A percentile compares a stretch with the other conserved stretches of the same genome.
Conservation (phyloP, 2,113 vertebrate genomes). For the Varanus komodoensis region DNA sequence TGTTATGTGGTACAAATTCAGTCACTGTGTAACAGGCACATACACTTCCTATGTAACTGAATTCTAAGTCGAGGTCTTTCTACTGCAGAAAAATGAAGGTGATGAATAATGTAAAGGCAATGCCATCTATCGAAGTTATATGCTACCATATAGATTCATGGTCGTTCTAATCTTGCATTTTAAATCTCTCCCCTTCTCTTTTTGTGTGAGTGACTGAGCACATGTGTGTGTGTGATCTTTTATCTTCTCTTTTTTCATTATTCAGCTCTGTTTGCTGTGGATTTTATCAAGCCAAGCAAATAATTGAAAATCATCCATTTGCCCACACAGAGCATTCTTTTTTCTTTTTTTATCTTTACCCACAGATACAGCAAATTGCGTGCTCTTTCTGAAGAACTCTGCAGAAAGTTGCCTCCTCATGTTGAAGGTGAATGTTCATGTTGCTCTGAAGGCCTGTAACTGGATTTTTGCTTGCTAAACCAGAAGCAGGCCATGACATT, state of each 20-base stretch:
- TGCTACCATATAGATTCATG: not conserved
- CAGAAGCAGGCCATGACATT: not conserved
- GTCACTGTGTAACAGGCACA: not conserved
- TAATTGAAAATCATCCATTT: not conserved
- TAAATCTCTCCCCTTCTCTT: not conserved
- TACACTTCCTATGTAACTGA: slow-evolving; percentile 12
- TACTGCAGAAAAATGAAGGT: not conserved
- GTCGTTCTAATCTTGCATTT: not conserved
- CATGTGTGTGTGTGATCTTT: not conserved
- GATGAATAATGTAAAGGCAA: not conserved
- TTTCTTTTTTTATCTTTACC: not conserved
- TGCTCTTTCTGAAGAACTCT: not conserved
- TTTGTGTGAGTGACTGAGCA: not conserved
- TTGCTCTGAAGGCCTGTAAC: not conserved
- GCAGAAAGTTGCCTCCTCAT: not conserved
- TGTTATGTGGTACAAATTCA: too few species aligned
- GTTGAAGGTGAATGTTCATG: not conserved
- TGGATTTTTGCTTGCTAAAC: slow-evolving; percentile 11
- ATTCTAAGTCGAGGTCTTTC: not conserved
- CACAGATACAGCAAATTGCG: not conserved
- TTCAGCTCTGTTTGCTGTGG: slow-evolving; percentile 5
- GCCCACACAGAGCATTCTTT: not conserved
- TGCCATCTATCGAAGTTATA: not conserved
- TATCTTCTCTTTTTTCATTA: not conserved
- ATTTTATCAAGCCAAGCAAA: slow-evolving; percentile 8